Conservation (phyloP, 2,113 vertebrate genomes). For the Chaetura pelagica region DNA sequence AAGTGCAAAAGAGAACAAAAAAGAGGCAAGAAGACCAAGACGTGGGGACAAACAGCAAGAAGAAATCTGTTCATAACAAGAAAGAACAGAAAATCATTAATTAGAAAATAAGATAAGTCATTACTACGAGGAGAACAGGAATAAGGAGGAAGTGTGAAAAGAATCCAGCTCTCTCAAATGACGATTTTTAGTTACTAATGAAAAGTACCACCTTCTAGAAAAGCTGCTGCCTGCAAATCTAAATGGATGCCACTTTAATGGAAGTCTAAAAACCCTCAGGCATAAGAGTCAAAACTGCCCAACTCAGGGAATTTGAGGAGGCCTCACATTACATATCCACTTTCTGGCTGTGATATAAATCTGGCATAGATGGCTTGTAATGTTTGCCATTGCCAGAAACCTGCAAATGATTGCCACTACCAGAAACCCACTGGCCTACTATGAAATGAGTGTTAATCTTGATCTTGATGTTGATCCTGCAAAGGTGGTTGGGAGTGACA, state of each 20-base stretch:
- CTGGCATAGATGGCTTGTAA: slow-evolving; percentile 37
- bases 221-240: neutral
- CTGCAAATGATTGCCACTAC: neutral
- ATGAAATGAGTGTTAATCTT: neutral
- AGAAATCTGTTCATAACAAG: neutral
- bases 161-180: neutral
- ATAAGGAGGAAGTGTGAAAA: slow-evolving; percentile 13
- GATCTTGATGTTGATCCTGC: neutral
- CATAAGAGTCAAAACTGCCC: neutral
- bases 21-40: neutral
- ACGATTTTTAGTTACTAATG: slow-evolving; percentile 9
- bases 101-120: slow-evolving; percentile 30
- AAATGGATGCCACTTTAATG: neutral
- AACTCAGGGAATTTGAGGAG: neutral
- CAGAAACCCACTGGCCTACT: neutral
- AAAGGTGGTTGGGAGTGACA: neutral
- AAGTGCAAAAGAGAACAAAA: neutral
- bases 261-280: neutral
- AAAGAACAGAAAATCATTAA: slow-evolving; percentile 3
- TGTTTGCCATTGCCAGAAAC: slow-evolving; percentile 4
- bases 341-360: neutral
- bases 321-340: neutral
- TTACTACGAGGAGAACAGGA: neutral
- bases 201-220: slow-evolving; percentile 17
- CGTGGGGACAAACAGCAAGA: neutral